These are phyloP conservation scores for Diploscapter pachys DNA, from an alignment of 1,140 invertebrate genomes.

Conservation along the genomic window DNA sequence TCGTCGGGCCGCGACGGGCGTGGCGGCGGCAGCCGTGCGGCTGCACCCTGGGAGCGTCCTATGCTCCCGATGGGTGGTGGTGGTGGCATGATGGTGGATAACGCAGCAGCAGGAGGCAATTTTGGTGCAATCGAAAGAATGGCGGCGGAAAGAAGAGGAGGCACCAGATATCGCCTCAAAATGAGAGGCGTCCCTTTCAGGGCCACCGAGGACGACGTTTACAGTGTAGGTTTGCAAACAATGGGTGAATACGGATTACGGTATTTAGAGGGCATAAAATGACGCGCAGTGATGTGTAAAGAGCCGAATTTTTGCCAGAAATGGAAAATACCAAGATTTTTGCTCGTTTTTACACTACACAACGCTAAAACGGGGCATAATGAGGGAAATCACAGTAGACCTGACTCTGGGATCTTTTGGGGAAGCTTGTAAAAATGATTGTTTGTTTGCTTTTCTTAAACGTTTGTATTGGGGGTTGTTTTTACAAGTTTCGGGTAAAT, in stretches of 20 bases:
- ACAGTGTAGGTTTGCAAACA: slow-evolving; percentile 12
- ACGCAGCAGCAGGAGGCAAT: slow-evolving; percentile 5
- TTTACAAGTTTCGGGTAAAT: background rate
- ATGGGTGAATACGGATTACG: too few relatives aligned
- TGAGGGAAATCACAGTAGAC: too few relatives aligned
- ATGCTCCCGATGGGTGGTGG: slow-evolving; percentile 1
- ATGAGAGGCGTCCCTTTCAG: slow-evolving; percentile 39
- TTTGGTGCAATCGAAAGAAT: slow-evolving; percentile 1
- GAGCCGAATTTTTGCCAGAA: too few relatives aligned
- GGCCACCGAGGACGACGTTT: slow-evolving; percentile 32
- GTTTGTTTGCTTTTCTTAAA: background rate
- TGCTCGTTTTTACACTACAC: too few relatives aligned
- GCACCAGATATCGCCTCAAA: slow-evolving; percentile 19
- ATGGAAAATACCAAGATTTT: too few relatives aligned
- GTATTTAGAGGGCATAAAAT: too few relatives aligned
- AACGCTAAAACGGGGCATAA: too few relatives aligned
- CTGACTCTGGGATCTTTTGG: background rate
- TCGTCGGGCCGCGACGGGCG: too few relatives aligned
- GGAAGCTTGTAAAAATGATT: background rate
- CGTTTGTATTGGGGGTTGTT: background rate
- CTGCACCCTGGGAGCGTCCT: background rate
- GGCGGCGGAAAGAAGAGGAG: slow-evolving; percentile 1
- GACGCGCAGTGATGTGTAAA: too few relatives aligned
- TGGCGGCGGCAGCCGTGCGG: too few relatives aligned
- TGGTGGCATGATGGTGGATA: slow-evolving; percentile 9